phyloP scores from a whole-genome alignment of 2,797 vertebrate species.

The Phoxinus dragarum region DNA sequence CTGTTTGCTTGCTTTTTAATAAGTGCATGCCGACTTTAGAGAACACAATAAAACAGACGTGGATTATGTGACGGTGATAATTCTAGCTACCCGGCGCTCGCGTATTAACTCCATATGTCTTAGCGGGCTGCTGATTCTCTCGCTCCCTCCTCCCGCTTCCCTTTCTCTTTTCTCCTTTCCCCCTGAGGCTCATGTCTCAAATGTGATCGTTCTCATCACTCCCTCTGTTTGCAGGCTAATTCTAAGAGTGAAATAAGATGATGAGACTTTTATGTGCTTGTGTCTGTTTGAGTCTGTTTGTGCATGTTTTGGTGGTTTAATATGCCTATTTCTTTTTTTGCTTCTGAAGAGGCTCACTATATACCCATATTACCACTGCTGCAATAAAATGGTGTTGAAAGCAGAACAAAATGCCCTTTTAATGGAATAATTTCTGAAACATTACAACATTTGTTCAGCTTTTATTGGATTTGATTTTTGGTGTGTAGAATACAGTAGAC shows the following conservation, averaged over 20 bases:
- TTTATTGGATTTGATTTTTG: constrained; percentile 67
- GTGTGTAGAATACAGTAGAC: constrained; percentile 55
- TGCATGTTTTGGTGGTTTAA: constrained; percentile 48
- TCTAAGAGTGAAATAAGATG: constrained; percentile 48
- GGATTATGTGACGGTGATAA: constrained; percentile 51
- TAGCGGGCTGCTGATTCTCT: constrained; percentile 13
- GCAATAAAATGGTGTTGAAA: constrained; percentile 67
- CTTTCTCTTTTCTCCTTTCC: constrained; percentile 1
- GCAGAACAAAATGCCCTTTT: constrained; percentile 71
- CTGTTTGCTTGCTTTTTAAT: constrained; percentile 59
- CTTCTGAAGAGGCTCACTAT: constrained; percentile 49
- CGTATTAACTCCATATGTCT: constrained; percentile 49
- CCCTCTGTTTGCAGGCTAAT: constrained; percentile 48
- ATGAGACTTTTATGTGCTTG: constrained; percentile 46
- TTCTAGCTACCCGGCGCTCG: constrained; percentile 29
- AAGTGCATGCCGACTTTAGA: constrained; percentile 40
- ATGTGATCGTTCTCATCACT: constrained; percentile 47
- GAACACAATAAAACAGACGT: constrained; percentile 55
- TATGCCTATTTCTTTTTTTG: constrained; percentile 32
- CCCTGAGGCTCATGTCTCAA: constrained; percentile 53
- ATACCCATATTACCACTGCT: constrained; percentile 57
- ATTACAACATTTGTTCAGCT: constrained; percentile 46
- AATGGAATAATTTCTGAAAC: constrained; percentile 73
- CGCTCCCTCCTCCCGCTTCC: background rate
- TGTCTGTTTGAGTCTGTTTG: constrained; percentile 38